Conservation (phyloP, 2,888 invertebrate species). For the Protophormia terraenovae region DNA sequence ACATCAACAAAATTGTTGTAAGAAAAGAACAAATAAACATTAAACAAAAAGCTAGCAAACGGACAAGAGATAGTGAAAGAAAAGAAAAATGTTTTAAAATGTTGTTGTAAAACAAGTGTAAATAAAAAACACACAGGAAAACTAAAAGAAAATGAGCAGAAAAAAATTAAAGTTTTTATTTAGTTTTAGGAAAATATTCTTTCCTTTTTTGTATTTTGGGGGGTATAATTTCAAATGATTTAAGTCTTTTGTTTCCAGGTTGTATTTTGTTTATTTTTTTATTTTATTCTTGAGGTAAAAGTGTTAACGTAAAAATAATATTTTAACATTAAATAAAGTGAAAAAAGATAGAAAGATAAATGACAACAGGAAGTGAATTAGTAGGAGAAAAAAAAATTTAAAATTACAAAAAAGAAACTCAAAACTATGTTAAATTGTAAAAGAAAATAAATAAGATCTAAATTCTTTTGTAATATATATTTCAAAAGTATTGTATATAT, state of each 20-base stretch:
- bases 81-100: background rate
- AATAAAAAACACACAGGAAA: constrained; percentile 23
- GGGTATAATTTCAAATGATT: constrained; percentile 25
- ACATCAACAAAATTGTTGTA: constrained; percentile 18
- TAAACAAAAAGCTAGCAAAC: background rate
- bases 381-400: constrained; percentile 9
- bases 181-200: background rate
- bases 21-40: constrained; percentile 14
- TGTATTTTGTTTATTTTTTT: background rate
- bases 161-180: too few species aligned
- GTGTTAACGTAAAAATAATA: background rate
- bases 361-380: constrained; percentile 57
- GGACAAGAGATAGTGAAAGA: background rate
- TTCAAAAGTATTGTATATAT: too few species aligned
- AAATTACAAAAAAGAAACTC: background rate
- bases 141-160: background rate
- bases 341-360: constrained; percentile 8
- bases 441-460: background rate
- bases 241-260: background rate
- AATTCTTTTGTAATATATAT: too few species aligned
- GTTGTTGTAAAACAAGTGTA: constrained; percentile 8
- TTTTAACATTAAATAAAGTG: background rate
- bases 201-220: background rate
- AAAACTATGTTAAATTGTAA: background rate
- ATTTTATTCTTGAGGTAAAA: background rate